Base-by-base conservation (phyloP, 2,888 invertebrate species). In the Andrena fulva region DNA sequence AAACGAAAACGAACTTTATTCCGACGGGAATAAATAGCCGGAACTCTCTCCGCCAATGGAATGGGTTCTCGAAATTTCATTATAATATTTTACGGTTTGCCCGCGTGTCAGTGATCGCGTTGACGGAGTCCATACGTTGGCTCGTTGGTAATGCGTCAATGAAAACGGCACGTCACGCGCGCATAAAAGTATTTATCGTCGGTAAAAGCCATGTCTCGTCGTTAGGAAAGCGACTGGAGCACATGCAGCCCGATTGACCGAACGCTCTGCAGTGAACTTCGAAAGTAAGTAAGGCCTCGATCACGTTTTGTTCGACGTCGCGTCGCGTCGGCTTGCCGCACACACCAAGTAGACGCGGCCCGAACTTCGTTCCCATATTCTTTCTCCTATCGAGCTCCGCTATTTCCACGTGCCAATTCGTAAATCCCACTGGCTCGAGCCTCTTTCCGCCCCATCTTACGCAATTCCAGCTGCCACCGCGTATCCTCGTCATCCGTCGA, bases 271-370 rank as follows among this genome's bases (percentile, higher is more conserved):
- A 70, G 85, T 35, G 78, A 79, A 79, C 81, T 88, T 91, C 88
- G 91, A 91, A 91, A 91, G 91, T 92, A 90, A 91, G 92, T 92
- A 90, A 91, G 92, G 84, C 91, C 91, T 91, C 91, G 90, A 92
- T 91, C 91, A 91, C 91, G 92, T 91, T 87, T 81, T 77, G 77
- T 79, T 54, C 80, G 82, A 82, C 63, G 80, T 42, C 42, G 42
- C 42, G 42, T 2, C 35, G 35, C 42, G 42, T 69, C 69, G 72
- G 48, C 56, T 77, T 74, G 79, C n/a, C 69, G 77, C 60, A 73
- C 80, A 73, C 75, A 48, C 63, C 69, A 56, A 67, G 85, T 78
- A 82, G 77, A 81, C 71, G 62, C 66, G 59, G 66, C 29, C 50
- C 24, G 33, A 75, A 77, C 78, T 77, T 79, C 77, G 80, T 85